A percentile compares a stretch with the other conserved stretches of the same genome.
phyloP scores from a whole-genome alignment of 2,888 invertebrate species.

The Drosophila diplacantha region DNA sequence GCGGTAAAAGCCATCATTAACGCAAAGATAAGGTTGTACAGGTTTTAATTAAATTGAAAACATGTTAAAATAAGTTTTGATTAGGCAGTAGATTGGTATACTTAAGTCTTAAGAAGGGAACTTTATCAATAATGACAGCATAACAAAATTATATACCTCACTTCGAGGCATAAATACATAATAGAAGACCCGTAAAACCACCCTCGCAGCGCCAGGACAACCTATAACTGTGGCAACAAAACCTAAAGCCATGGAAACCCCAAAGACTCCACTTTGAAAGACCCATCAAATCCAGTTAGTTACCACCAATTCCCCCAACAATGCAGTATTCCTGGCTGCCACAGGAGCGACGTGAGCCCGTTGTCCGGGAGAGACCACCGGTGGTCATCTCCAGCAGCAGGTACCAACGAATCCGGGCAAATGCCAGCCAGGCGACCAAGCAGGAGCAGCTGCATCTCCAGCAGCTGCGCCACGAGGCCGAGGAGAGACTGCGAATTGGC shows the following conservation, averaged over 20 bases:
- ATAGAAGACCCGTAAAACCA: not conserved
- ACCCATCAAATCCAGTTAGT: not conserved
- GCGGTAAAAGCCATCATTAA: slow-evolving; percentile 9
- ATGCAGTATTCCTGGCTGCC: slow-evolving; percentile 64
- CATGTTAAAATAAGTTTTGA: not conserved
- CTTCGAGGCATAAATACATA: not conserved
- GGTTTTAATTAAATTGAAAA: not conserved
- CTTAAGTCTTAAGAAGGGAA: no score
- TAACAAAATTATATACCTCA: not conserved
- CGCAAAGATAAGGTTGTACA: not conserved
- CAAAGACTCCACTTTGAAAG: not conserved
- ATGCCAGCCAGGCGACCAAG: slow-evolving; percentile 43
- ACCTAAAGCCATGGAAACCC: slow-evolving; percentile 22
- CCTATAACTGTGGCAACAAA: not conserved
- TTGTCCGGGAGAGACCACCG: slow-evolving; percentile 56
- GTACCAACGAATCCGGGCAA: slow-evolving; percentile 44
- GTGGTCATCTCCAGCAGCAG: slow-evolving; percentile 64
- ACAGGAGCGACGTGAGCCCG: slow-evolving; percentile 52
- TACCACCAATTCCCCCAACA: not conserved
- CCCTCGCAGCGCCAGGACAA: slow-evolving; percentile 4
- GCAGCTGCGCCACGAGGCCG: slow-evolving; percentile 40
- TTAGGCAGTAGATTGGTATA: not conserved
- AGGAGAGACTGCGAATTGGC: slow-evolving; percentile 48
- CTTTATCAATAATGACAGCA: not conserved
- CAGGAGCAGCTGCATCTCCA: slow-evolving; percentile 37